Percentiles rank a stretch among this genome's conserved stretches.
Conservation (phyloP, 2,113 vertebrate species). For the Atractosteus spatula region DNA sequence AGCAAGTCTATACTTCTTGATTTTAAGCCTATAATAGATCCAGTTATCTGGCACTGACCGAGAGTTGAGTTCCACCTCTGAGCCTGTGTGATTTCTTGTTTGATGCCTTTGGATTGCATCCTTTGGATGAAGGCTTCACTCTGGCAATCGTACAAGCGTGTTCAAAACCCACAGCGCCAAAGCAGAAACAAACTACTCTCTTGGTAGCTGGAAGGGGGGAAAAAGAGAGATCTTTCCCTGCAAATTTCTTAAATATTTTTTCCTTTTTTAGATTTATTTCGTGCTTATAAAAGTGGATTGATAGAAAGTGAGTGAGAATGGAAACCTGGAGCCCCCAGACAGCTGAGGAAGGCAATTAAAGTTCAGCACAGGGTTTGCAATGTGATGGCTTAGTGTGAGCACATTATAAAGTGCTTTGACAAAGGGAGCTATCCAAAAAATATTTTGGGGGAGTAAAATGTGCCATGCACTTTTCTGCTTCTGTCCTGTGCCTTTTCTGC, state of each 20-base stretch:
- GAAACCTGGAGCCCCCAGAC: constrained; percentile 32
- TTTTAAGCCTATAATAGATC: neutral
- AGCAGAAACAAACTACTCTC: constrained; percentile 32
- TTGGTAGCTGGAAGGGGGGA: constrained; percentile 29
- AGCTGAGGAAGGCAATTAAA: constrained; percentile 26
- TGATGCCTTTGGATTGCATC: constrained; percentile 5
- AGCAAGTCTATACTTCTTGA: neutral
- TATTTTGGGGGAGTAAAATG: constrained; percentile 10
- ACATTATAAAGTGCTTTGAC: constrained; percentile 26
- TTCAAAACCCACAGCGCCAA: constrained; percentile 23
- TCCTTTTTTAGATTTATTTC: constrained; percentile 30
- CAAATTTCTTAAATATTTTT: constrained; percentile 34
- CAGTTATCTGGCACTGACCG: constrained; percentile 1
- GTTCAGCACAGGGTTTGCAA: constrained; percentile 24
- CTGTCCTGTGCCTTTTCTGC: neutral
- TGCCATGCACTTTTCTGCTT: neutral
- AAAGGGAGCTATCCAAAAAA: constrained; percentile 28
- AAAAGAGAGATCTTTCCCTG: constrained; percentile 15
- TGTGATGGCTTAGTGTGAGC: constrained; percentile 27
- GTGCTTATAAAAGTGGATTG: constrained; percentile 36
- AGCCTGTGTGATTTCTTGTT: neutral
- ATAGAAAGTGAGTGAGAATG: constrained; percentile 36
- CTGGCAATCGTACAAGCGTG: constrained; percentile 28
- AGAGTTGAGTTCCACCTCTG: neutral
- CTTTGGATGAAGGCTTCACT: constrained; percentile 8